Evolutionary conservation across 2,113 vertebrate species (phyloP).

Genomic region (Baryphthengus martii): DNA sequence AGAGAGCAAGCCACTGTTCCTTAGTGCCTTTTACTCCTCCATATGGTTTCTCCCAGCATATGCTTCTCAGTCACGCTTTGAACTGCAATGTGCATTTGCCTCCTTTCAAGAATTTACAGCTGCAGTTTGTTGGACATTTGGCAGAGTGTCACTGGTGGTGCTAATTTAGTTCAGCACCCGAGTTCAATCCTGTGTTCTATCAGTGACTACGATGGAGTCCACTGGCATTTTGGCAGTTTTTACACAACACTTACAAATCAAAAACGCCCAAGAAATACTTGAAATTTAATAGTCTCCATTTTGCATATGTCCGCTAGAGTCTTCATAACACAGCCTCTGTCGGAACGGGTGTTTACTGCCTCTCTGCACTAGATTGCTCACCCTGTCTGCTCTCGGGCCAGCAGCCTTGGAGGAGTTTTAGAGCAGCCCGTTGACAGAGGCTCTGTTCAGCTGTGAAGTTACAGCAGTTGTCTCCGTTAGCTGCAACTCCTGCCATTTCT

Average conservation of each 20-base stretch:
- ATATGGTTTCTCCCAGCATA: neutral
- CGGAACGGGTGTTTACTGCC: rapidly evolving
- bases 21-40: neutral
- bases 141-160: rapidly evolving
- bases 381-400: neutral
- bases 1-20: no score
- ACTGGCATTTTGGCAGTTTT: neutral
- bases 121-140: rapidly evolving
- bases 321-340: rapidly evolving
- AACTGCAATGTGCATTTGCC: neutral
- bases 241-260: neutral
- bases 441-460: rapidly evolving
- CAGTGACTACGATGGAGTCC: rapidly evolving
- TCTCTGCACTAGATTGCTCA: rapidly evolving
- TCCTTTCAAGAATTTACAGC: neutral
- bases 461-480: rapidly evolving
- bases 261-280: no score
- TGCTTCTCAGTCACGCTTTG: rapidly evolving
- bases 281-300: no score
- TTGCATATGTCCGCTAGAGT: rapidly evolving
- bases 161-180: neutral
- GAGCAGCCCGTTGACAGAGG: no score
- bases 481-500: neutral
- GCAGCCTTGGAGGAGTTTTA: rapidly evolving
- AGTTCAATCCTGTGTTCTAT: neutral